These are phyloP conservation scores for Zygogramma bicolorata DNA, from an alignment of 2,888 invertebrate genomes.

Conservation along the genomic window DNA sequence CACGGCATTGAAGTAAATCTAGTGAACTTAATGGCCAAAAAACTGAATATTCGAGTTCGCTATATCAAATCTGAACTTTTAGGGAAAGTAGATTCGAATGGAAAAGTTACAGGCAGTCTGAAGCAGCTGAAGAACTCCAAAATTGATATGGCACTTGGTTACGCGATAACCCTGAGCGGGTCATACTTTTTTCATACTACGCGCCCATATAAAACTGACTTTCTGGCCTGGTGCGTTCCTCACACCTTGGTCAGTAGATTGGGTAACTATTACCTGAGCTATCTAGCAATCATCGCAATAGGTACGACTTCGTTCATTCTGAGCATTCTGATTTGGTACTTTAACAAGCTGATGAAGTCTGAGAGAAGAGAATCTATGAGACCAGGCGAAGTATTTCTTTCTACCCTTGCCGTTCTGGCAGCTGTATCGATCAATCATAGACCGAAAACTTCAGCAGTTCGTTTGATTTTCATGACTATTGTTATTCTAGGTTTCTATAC, in stretches of 20 bases:
- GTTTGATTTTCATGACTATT: background rate
- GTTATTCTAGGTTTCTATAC: constrained; percentile 48
- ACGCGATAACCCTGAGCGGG: constrained; percentile 54
- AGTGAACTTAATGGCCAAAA: constrained; percentile 40
- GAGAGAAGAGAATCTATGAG: background rate
- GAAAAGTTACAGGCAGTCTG: constrained; percentile 51
- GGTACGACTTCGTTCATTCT: background rate
- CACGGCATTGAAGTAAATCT: constrained; percentile 46
- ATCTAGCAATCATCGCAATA: background rate
- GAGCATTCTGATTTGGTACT: background rate
- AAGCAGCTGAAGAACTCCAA: constrained; percentile 24
- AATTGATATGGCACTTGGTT: constrained; percentile 58
- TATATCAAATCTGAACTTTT: constrained; percentile 31
- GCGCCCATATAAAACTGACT: constrained; percentile 56
- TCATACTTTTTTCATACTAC: constrained; percentile 55
- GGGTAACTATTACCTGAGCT: background rate
- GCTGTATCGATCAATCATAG: background rate
- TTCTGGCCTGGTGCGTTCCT: constrained; percentile 60
- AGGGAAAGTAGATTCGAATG: constrained; percentile 47
- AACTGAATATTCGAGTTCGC: constrained; percentile 38
- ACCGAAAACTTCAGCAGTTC: background rate
- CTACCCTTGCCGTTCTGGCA: background rate
- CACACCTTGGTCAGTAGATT: constrained; percentile 45
- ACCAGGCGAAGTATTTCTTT: background rate
- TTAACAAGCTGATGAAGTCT: background rate